phyloP scores from a whole-genome alignment of 2,113 vertebrate species.

The Columba livia region DNA sequence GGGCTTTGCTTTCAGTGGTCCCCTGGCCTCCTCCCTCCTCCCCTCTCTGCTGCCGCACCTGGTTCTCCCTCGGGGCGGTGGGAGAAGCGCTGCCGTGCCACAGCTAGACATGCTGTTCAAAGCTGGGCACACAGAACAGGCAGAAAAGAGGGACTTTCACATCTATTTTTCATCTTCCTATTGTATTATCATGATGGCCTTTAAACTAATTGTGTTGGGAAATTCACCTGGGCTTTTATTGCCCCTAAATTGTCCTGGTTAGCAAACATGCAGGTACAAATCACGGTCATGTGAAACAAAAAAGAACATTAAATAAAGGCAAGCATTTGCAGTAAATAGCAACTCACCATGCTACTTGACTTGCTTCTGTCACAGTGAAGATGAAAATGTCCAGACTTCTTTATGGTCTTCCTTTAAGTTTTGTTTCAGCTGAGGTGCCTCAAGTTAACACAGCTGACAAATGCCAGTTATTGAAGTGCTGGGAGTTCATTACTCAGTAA shows the following conservation, averaged over 20 bases:
- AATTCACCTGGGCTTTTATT: background rate
- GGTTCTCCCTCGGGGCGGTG: background rate
- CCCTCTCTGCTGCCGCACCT: background rate
- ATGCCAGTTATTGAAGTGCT: background rate
- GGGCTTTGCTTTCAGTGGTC: background rate
- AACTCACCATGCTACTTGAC: background rate
- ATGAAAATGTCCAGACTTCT: background rate
- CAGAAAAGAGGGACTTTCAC: background rate
- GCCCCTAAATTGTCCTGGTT: background rate
- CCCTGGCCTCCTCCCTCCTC: background rate
- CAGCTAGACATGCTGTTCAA: accelerated
- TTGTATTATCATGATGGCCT: background rate
- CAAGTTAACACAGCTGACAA: background rate
- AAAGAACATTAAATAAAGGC: background rate
- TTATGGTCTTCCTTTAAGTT: background rate
- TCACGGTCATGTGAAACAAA: background rate
- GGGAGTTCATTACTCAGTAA: background rate
- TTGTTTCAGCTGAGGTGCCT: background rate
- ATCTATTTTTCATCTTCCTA: background rate
- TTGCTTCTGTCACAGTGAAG: background rate
- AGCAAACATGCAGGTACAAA: background rate
- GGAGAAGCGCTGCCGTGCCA: background rate
- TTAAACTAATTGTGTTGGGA: background rate
- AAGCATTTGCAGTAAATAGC: background rate
- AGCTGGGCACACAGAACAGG: accelerated